These are phyloP conservation scores for Corythornis madagascariensis DNA, from an alignment of 2,113 vertebrate genomes.

Conservation along the genomic window DNA sequence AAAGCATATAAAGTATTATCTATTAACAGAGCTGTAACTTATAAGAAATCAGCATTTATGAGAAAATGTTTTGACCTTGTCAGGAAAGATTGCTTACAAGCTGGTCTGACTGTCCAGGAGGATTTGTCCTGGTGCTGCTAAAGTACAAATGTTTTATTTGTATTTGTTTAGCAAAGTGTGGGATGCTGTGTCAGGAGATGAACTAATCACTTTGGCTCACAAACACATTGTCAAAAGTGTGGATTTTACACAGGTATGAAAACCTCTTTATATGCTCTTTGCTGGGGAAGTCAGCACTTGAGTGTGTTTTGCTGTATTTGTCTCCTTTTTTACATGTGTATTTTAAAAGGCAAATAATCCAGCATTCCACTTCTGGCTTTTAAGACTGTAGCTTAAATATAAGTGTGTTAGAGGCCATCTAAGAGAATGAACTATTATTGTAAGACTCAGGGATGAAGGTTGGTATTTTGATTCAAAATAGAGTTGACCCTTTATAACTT, in stretches of 20 bases:
- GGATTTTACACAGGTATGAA: conserved; percentile 91
- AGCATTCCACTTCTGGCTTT: fast-evolving
- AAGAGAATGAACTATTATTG: neutral
- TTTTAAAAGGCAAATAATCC: neutral
- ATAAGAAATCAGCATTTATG: neutral
- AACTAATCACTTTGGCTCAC: conserved; percentile 93
- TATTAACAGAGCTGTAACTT: neutral
- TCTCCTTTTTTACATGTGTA: neutral
- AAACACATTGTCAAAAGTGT: conserved; percentile 98
- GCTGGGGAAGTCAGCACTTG: neutral
- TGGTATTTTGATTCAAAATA: neutral
- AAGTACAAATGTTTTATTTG: conserved; percentile 19
- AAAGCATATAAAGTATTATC: neutral
- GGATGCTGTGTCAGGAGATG: conserved; percentile 96
- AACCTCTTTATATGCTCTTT: neutral
- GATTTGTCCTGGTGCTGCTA: neutral
- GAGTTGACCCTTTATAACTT: conserved; percentile 50
- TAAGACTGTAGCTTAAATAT: neutral
- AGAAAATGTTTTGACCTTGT: neutral
- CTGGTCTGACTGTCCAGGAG: neutral
- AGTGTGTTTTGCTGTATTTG: neutral
- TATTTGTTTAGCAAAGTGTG: conserved; percentile 90
- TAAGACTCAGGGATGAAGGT: neutral
- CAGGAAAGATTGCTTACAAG: neutral
- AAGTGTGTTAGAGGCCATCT: neutral